phyloP scores from a whole-genome alignment of 2,888 invertebrate genomes.

The Drosophila pullipes region DNA sequence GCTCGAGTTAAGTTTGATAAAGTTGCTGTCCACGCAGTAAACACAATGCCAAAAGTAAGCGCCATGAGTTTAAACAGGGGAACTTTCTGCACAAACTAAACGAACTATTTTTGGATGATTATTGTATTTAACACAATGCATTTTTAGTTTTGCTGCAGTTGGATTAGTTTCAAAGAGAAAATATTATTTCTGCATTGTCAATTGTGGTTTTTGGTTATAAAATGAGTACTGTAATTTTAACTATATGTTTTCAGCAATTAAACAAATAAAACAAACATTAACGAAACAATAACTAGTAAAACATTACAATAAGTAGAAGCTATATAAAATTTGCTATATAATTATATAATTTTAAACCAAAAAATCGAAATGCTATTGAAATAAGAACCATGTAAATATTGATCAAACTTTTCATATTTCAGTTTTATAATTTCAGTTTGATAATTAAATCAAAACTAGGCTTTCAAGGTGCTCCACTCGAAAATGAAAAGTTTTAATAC shows the following conservation, averaged over 20 bases:
- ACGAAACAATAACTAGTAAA: too few relatives aligned
- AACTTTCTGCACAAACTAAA: neutral
- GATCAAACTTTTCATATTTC: neutral
- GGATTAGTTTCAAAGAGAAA: neutral
- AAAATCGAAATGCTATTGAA: neutral
- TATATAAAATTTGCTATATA: too few relatives aligned
- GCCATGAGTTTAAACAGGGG: constrained; percentile 1
- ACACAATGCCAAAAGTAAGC: constrained; percentile 33
- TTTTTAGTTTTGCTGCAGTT: neutral
- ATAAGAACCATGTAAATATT: neutral
- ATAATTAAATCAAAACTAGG: neutral
- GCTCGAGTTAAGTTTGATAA: constrained; percentile 56
- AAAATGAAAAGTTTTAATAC: constrained; percentile 23
- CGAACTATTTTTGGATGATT: neutral
- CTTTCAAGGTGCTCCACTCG: neutral
- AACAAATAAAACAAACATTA: neutral
- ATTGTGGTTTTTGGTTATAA: neutral
- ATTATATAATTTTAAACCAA: too few relatives aligned
- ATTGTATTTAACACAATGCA: neutral
- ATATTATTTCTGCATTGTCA: neutral
- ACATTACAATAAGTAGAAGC: neutral
- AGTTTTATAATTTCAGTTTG: neutral
- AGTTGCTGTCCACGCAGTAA: constrained; percentile 51
- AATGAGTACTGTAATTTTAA: too few relatives aligned
- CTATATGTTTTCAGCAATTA: accelerated